Evolutionary conservation across 1,140 invertebrate species (phyloP).

Genomic region (Drosophila subpulchrella): DNA sequence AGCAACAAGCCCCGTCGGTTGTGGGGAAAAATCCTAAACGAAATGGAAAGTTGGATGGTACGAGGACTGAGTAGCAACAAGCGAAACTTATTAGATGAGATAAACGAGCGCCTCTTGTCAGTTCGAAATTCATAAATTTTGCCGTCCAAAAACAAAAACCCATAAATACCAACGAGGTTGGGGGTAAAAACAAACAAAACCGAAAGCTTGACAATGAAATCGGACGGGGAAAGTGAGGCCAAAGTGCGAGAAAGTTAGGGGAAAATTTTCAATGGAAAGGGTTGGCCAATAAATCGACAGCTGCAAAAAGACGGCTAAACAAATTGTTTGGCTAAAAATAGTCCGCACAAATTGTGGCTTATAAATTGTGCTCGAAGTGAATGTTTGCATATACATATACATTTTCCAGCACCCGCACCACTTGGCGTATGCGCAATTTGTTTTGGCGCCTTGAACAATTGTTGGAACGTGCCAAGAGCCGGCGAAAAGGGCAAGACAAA

Average conservation of each 20-base stretch:
- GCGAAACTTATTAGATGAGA: slow-evolving; percentile 64
- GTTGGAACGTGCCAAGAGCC: slow-evolving; percentile 61
- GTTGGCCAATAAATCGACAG: slow-evolving; percentile 55
- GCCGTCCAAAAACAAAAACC: slow-evolving; percentile 21
- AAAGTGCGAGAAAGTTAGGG: not conserved
- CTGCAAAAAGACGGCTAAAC: slow-evolving; percentile 47
- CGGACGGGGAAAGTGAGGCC: not conserved
- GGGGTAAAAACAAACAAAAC: slow-evolving; percentile 23
- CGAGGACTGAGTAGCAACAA: slow-evolving; percentile 49
- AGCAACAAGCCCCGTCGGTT: slow-evolving; percentile 17
- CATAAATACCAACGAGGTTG: slow-evolving; percentile 34
- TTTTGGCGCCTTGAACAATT: slow-evolving; percentile 69
- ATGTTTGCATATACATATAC: slow-evolving; percentile 43
- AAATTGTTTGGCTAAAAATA: slow-evolving; percentile 57
- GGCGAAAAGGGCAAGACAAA: slow-evolving; percentile 55
- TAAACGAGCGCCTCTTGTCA: slow-evolving; percentile 43
- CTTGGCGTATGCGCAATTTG: slow-evolving; percentile 63
- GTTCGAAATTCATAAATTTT: slow-evolving; percentile 63
- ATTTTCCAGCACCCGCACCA: slow-evolving; percentile 24
- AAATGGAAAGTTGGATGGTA: slow-evolving; percentile 42
- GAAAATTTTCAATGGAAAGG: slow-evolving; percentile 12
- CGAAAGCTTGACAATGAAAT: slow-evolving; percentile 45
- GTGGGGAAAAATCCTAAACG: slow-evolving; percentile 28
- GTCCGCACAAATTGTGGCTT: slow-evolving; percentile 61
- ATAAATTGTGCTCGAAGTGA: slow-evolving; percentile 49